These are phyloP conservation scores for Sylvilagus bachmani DNA, from an alignment of 2,113 vertebrate genomes.

Conservation along the genomic window DNA sequence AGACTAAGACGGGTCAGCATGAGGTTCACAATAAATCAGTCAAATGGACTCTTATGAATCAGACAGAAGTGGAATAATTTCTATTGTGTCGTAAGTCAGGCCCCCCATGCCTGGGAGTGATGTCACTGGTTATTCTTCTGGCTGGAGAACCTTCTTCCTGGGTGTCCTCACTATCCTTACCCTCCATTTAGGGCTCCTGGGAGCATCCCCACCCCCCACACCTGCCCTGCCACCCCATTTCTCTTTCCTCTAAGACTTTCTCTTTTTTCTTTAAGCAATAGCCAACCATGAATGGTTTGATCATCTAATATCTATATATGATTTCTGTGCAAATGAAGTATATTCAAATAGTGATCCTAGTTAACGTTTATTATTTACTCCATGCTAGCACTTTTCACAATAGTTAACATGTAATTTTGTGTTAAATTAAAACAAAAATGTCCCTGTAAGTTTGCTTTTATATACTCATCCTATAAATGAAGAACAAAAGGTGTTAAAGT, in stretches of 20 bases:
- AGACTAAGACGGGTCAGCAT: background rate
- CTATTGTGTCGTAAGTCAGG: background rate
- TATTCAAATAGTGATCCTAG: constrained; percentile 4
- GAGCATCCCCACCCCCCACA: too few species aligned
- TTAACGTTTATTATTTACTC: constrained; percentile 31
- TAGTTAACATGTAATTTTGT: constrained; percentile 1
- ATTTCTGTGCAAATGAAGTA: constrained; percentile 4
- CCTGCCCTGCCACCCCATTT: background rate
- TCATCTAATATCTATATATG: background rate
- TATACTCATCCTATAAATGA: background rate
- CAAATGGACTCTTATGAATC: background rate
- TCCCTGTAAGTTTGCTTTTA: background rate
- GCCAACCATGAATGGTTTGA: constrained; percentile 12
- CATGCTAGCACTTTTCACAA: background rate
- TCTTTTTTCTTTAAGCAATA: background rate
- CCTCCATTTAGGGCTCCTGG: background rate
- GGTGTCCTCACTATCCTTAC: background rate
- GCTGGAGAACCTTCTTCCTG: background rate
- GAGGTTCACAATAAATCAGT: background rate
- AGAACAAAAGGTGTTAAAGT: background rate
- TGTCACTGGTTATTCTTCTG: background rate
- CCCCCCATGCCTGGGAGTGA: background rate
- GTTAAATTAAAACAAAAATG: background rate
- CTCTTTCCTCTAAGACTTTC: background rate
- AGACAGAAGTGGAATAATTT: background rate